Evolutionary conservation across 2,797 vertebrate species (phyloP), one percentile per base, ranked within the genome.

Genomic region (Zenarchopterus dispar): DNA sequence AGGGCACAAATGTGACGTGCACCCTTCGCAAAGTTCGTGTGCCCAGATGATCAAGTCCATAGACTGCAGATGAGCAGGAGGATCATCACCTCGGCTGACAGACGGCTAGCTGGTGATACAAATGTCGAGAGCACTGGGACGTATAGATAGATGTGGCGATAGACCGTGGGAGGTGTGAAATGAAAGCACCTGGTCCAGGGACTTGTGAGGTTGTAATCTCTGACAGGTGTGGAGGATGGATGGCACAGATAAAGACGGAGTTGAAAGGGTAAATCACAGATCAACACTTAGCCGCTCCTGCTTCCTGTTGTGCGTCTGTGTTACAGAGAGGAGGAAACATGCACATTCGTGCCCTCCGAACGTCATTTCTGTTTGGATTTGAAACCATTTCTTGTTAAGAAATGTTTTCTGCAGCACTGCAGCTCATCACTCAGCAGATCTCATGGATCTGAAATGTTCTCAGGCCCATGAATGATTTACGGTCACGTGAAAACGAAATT

Each of bases 221-320:
- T 62, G 81, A 88, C 84, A 90, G 82, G 87, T 90, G 89, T 76
- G 76, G 81, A 70, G 77, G 77, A 86, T 68, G 56, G 73, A 74
- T 75, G 63, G 68, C 71, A 73, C 78, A 68, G 55, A 84, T 78
- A 74, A 78, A 71, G 76, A 85, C 22, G 54, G 42, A 63, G 58
- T 56, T 66, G 68, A 51, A 65, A 62, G 61, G 60, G 62, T 41
- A 68, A 48, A 71, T 78, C 62, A 60, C 78, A 69, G 63, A 61
- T 85, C 85, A 81, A 82, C 84, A 65, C 67, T 47, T 74, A 70
- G 55, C 15, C 67, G 36, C 11, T 47, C 56, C 70, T 46, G 43
- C 68, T 67, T 65, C 73, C 75, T 74, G 58, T 5, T 74, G 19
- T 46, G 36, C 23, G 42, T 61, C 13, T 39, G 22, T 52, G 28